Conservation (phyloP, 2,888 invertebrate genomes). For the Gibbula magus region DNA sequence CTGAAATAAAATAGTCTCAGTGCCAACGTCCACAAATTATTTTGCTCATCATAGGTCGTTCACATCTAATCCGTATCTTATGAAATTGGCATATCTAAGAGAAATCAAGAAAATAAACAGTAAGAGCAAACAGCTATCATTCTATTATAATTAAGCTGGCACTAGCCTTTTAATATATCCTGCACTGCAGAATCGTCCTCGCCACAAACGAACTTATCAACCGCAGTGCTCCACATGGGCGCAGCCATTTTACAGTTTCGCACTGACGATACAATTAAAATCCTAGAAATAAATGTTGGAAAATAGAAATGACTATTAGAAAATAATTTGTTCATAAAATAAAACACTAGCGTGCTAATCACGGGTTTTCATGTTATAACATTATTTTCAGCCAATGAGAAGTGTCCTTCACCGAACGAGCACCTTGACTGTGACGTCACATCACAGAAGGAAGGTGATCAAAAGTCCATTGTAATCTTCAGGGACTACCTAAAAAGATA, state of each 20-base stretch:
- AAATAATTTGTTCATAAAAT: not conserved
- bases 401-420: not conserved
- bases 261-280: not conserved
- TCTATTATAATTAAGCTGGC: too few relatives aligned
- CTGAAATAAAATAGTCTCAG: too few relatives aligned
- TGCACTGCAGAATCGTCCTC: conserved; percentile 41
- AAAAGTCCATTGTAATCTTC: conserved; percentile 20
- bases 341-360: not conserved
- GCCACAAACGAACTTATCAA: conserved; percentile 48
- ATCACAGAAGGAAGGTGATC: conserved; percentile 15
- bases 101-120: too few relatives aligned
- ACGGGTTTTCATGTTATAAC: not conserved
- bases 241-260: conserved; percentile 55
- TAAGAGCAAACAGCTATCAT: too few relatives aligned
- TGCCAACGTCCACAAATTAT: too few relatives aligned
- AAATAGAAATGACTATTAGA: not conserved
- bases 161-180: too few relatives aligned
- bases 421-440: conserved; percentile 34
- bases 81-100: too few relatives aligned
- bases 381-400: conserved; percentile 23
- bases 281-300: not conserved
- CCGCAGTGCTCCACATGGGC: conserved; percentile 47
- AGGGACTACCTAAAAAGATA: conserved; percentile 30
- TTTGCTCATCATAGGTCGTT: too few relatives aligned
- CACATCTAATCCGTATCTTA: too few relatives aligned